A percentile compares a stretch with the other conserved stretches of the same genome.
Evolutionary conservation across 2,113 vertebrate genomes (phyloP).

Genomic region (Cariama cristata): DNA sequence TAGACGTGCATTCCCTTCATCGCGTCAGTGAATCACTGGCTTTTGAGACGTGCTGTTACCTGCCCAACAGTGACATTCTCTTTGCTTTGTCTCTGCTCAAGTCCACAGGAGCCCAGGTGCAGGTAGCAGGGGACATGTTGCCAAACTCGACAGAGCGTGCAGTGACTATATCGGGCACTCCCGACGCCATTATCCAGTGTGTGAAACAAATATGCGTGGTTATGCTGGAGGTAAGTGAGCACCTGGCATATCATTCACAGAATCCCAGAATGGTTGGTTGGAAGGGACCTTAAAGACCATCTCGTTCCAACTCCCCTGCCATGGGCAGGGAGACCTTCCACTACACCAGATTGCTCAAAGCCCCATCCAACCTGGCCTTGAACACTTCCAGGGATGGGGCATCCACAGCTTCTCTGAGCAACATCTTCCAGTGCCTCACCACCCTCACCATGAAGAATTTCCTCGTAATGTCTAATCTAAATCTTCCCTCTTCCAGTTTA

Average conservation of each 20-base stretch:
- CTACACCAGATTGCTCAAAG: too few relatives aligned
- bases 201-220: slow-evolving; percentile 93
- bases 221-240: slow-evolving; percentile 86
- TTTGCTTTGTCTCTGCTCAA: slow-evolving; percentile 58
- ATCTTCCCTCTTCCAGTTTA: too few relatives aligned
- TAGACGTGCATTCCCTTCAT: rapidly evolving
- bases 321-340: too few relatives aligned
- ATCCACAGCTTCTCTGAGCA: too few relatives aligned
- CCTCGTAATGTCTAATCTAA: too few relatives aligned
- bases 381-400: too few relatives aligned
- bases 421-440: too few relatives aligned
- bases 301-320: too few relatives aligned
- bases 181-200: slow-evolving; percentile 92
- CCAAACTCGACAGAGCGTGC: slow-evolving; percentile 93
- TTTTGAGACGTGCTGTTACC: neutral
- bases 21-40: rapidly evolving
- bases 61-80: neutral
- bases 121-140: slow-evolving; percentile 94
- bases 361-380: too few relatives aligned
- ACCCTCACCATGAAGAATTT: too few relatives aligned
- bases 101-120: slow-evolving; percentile 94
- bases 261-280: too few relatives aligned
- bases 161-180: slow-evolving; percentile 92
- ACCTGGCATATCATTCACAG: rapidly evolving
- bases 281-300: too few relatives aligned